Base-by-base conservation (phyloP, 2,888 invertebrate species). In the Sarcophaga caerulescens region DNA sequence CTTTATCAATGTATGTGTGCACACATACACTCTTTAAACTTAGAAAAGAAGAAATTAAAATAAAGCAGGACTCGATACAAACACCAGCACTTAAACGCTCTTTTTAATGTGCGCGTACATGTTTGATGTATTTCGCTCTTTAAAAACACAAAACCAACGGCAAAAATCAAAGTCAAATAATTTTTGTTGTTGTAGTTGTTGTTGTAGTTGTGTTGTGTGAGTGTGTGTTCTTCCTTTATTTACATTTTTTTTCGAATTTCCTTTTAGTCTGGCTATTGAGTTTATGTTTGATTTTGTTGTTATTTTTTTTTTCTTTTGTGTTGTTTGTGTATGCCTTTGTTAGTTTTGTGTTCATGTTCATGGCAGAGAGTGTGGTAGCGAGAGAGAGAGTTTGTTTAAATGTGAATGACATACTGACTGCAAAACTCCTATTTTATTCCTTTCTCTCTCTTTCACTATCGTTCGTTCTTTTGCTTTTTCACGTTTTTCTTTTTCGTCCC, bases 141-240 rank as follows among this genome's bases (percentile, higher is more conserved):
- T 69, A 52, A 66, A 8, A 66, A 78, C 74, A 83, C 78, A 85
- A 84, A 78, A 73, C 63, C 87, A 88, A 88, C 89, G 90, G 89
- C 90, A 89, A 89, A 90, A 91, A 90, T 90, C 91, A 91, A 90
- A 91, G 90, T 81, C 89, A 90, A 90, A 91, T 89, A 90, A 90
- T 91, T 90, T 89, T 85, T 23, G n/a, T n/a, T n/a, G n/a, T n/a
- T n/a, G n/a, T n/a, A n/a, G 59, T 57, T 70, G 83, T 77, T 62
- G 59, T 14, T 5, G 14, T 47, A 68, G 17, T 35, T 74, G 21
- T 35, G 44, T 3, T 19, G n/a, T 35, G 45, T 4, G 59, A 44
- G 35, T 47, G 35, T 59, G 21, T 79, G 85, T 76, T 71, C 10
- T 65, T 57, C 5, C 19, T 57, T 76, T 63, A 52, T 52, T 52